phyloP scores from a whole-genome alignment of 1,140 invertebrate species.

The Heliconius melpomene region DNA sequence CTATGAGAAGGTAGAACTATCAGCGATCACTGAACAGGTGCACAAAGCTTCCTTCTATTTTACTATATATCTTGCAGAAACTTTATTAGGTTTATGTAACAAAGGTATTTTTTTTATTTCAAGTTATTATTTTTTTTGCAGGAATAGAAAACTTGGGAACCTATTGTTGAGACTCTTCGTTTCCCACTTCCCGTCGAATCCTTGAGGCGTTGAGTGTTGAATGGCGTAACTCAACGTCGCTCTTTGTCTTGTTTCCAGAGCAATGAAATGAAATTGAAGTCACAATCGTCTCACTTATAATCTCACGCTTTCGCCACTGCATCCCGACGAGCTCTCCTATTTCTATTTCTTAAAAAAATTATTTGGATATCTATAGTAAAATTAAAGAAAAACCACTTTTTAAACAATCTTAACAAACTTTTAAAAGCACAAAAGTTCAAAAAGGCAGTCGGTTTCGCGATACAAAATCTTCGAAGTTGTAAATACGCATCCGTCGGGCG shows the following conservation, averaged over 20 bases:
- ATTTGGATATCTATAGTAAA: background rate
- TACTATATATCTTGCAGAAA: background rate
- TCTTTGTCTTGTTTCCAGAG: too few species aligned
- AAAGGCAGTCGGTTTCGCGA: conserved; percentile 10
- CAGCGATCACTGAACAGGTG: conserved; percentile 37
- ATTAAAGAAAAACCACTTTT: background rate
- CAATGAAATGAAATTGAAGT: too few species aligned
- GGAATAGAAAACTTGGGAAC: too few species aligned
- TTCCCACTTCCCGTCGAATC: too few species aligned
- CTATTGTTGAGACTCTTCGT: too few species aligned
- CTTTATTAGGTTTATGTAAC: background rate
- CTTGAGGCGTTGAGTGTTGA: too few species aligned
- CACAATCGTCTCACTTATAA: too few species aligned
- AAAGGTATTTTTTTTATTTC: too few species aligned
- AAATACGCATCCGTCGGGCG: conserved; percentile 35
- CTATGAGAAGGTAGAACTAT: conserved; percentile 19
- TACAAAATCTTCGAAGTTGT: conserved; percentile 26
- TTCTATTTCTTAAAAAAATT: background rate
- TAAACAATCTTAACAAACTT: background rate
- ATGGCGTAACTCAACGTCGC: too few species aligned
- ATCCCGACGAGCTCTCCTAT: too few species aligned
- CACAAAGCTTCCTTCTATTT: conserved; percentile 18
- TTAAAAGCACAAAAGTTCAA: conserved; percentile 2
- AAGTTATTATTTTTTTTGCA: too few species aligned
- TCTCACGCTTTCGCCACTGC: too few species aligned